phyloP scores from a whole-genome alignment of 92 coral and sea anemone species.

The Nematostella vectensis region DNA sequence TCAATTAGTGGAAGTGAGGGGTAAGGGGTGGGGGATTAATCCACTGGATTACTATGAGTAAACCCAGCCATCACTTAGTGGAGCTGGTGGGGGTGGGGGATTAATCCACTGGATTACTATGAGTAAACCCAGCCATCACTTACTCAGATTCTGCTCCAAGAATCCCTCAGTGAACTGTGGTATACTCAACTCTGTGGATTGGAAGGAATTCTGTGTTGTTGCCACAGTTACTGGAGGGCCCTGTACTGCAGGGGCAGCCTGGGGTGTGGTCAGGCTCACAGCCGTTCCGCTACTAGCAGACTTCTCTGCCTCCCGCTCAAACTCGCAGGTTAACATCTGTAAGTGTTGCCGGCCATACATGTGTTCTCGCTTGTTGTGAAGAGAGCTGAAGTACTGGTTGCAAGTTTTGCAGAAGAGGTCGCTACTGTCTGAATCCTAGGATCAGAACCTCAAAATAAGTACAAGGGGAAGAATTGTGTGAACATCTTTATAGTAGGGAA shows the following conservation, averaged over 20 bases:
- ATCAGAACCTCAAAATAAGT: too few species aligned
- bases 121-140: too few species aligned
- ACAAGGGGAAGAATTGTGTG: not conserved
- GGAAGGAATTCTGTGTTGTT: not conserved
- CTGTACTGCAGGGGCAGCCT: not conserved
- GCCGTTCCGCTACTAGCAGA: slow-evolving; percentile 11
- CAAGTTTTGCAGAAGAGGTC: slow-evolving; percentile 78
- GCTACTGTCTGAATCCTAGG: slow-evolving; percentile 54
- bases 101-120: too few species aligned
- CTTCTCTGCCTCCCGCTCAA: slow-evolving; percentile 85
- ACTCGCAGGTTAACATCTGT: slow-evolving; percentile 75
- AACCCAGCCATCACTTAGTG: too few species aligned
- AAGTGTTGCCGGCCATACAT: slow-evolving; percentile 84
- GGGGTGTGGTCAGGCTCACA: not conserved
- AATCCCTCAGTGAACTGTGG: slow-evolving; percentile 74
- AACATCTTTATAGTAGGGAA: too few species aligned
- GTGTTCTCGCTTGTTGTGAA: slow-evolving; percentile 84
- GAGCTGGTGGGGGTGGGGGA: too few species aligned
- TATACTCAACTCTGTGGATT: slow-evolving; percentile 13
- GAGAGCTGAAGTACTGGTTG: slow-evolving; percentile 85
- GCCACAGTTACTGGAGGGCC: not conserved
- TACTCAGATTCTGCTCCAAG: slow-evolving; percentile 75
- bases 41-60: too few species aligned
- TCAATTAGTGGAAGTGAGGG: too few species aligned
- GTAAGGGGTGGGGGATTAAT: too few species aligned